phyloP scores from a whole-genome alignment of 2,113 vertebrate genomes.

The Pycnonotus jocosus region DNA sequence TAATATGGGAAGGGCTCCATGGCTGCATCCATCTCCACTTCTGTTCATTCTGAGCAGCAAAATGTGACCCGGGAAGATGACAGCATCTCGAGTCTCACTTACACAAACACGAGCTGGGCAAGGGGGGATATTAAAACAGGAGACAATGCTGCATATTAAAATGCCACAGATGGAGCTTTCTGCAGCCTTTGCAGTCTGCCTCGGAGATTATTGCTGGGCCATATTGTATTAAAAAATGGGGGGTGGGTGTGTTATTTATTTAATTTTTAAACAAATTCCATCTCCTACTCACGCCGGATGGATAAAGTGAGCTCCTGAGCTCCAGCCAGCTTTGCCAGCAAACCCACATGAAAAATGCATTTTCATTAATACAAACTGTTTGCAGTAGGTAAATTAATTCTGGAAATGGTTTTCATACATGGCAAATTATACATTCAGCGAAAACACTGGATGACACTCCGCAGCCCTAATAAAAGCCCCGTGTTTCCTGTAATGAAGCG shows the following conservation, averaged over 20 bases:
- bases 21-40: conserved; percentile 41
- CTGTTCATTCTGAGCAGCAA: conserved; percentile 14
- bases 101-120: conserved; percentile 9
- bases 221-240: conserved; percentile 47
- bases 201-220: conserved; percentile 41
- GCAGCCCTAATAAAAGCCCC: neutral
- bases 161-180: conserved; percentile 45
- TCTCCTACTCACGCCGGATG: conserved; percentile 59
- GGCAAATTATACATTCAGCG: conserved; percentile 48
- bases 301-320: conserved; percentile 66
- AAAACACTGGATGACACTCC: neutral
- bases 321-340: conserved; percentile 31
- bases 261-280: conserved; percentile 60
- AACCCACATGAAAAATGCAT: conserved; percentile 57
- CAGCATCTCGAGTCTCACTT: conserved; percentile 26
- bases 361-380: conserved; percentile 75
- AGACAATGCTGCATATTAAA: conserved; percentile 64
- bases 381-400: conserved; percentile 75
- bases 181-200: conserved; percentile 20
- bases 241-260: conserved; percentile 60
- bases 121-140: conserved; percentile 1
- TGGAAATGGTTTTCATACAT: conserved; percentile 64
- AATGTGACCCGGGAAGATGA: conserved; percentile 44
- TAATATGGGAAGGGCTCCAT: conserved; percentile 34
- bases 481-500: neutral